Conservation (phyloP, 2,113 vertebrate species). For the Hymenochirus boettgeri region DNA sequence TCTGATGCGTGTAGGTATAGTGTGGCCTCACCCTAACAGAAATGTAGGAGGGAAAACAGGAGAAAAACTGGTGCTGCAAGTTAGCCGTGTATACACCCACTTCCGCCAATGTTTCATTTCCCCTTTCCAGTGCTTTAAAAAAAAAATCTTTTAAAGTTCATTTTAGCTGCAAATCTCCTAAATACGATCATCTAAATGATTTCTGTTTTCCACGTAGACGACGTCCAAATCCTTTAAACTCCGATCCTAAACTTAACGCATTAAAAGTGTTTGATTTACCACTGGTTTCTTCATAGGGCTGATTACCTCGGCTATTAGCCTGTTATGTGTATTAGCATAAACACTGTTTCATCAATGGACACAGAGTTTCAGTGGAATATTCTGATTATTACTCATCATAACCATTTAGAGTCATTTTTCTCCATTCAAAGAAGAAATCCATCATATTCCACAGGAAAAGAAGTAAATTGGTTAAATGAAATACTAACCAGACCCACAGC, state of each 20-base stretch:
- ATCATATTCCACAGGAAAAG: conserved; percentile 61
- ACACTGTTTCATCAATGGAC: conserved; percentile 85
- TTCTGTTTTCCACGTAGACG: too few species aligned
- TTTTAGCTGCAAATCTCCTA: too few species aligned
- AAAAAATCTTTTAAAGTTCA: too few species aligned
- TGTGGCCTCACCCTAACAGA: too few species aligned
- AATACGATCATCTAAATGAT: too few species aligned
- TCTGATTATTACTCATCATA: conserved; percentile 81
- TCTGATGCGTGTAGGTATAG: too few species aligned
- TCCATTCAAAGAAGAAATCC: conserved; percentile 66
- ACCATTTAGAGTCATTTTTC: conserved; percentile 78
- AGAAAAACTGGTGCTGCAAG: too few species aligned
- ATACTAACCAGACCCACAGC: conserved; percentile 61
- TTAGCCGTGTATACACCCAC: too few species aligned
- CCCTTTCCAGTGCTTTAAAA: too few species aligned
- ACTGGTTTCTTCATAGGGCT: conserved; percentile 73
- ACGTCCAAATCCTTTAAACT: too few species aligned
- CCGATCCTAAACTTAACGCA: conserved; percentile 62
- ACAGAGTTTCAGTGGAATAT: conserved; percentile 67
- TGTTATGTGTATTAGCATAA: conserved; percentile 78
- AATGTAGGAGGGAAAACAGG: too few species aligned
- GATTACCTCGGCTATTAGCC: conserved; percentile 87
- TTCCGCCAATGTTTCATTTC: too few species aligned
- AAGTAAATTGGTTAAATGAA: conserved; percentile 56
- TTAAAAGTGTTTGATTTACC: conserved; percentile 62